Evolutionary conservation across 1,140 invertebrate species (phyloP).

Genomic region (Stenopsyche tienmushanensis): DNA sequence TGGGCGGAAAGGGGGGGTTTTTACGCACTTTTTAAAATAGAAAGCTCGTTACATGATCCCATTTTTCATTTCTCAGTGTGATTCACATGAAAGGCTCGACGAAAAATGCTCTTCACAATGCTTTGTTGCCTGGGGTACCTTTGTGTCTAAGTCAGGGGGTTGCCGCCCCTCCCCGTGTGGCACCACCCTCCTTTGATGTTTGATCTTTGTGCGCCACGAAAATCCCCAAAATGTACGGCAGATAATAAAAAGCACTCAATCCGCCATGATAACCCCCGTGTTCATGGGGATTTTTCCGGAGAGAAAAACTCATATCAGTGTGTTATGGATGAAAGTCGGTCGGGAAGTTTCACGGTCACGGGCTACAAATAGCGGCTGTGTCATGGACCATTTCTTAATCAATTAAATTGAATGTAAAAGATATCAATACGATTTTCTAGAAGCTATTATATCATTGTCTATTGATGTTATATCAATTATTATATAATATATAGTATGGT

Average conservation of each 20-base stretch:
- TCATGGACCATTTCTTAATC: no score
- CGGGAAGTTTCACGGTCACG: no score
- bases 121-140: constrained; percentile 11
- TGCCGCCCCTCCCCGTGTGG: neutral
- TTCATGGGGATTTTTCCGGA: neutral
- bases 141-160: constrained; percentile 9
- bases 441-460: no score
- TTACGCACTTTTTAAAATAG: neutral
- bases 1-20: no score
- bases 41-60: constrained; percentile 6
- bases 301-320: neutral
- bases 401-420: no score
- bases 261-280: constrained; percentile 19
- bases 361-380: no score
- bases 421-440: no score
- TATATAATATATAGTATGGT: no score
- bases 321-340: no score
- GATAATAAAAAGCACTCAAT: constrained; percentile 29
- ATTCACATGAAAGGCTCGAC: neutral
- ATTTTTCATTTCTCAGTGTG: constrained; percentile 9
- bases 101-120: constrained; percentile 9
- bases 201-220: constrained; percentile 22
- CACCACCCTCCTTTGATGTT: constrained; percentile 19
- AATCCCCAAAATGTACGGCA: constrained; percentile 22
- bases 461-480: no score